Conservation (phyloP, 1,140 invertebrate species). For the Drosophila suzukii region DNA sequence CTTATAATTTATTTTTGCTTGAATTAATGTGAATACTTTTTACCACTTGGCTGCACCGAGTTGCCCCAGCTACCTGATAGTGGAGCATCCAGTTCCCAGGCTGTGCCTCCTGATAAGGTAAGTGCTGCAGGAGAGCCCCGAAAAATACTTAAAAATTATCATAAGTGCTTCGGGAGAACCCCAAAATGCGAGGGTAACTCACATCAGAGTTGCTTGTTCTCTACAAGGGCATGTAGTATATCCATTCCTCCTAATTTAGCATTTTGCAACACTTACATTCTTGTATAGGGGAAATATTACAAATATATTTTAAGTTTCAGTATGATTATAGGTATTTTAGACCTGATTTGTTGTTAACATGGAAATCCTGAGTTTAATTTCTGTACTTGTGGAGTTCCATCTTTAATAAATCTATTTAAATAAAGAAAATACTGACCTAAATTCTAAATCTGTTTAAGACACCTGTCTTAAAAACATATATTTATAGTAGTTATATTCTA, state of each 20-base stretch:
- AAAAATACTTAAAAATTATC: slow-evolving; percentile 71
- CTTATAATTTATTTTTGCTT: slow-evolving; percentile 82
- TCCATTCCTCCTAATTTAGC: background rate
- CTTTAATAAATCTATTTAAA: too few relatives aligned
- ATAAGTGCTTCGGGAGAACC: slow-evolving; percentile 52
- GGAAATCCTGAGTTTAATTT: too few relatives aligned
- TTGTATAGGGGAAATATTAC: background rate
- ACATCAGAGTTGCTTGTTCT: background rate
- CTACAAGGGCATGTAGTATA: background rate
- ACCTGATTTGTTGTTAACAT: too few relatives aligned
- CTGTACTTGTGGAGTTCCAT: too few relatives aligned
- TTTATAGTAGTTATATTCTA: too few relatives aligned
- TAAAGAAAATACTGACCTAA: too few relatives aligned
- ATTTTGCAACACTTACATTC: background rate
- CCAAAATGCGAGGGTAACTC: slow-evolving; percentile 2
- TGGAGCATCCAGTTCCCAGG: slow-evolving; percentile 5
- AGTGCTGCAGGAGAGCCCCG: slow-evolving; percentile 32
- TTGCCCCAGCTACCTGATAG: slow-evolving; percentile 74
- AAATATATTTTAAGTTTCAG: too few relatives aligned
- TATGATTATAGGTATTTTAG: too few relatives aligned
- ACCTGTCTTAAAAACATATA: too few relatives aligned
- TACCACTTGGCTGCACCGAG: slow-evolving; percentile 76
- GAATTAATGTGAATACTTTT: slow-evolving; percentile 83
- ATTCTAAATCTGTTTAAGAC: too few relatives aligned
- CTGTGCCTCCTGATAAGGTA: slow-evolving; percentile 37